Evolutionary conservation across 2,113 vertebrate genomes (phyloP), one percentile per base, ranked within the genome.

Genomic region (Nothobranchius furzeri): DNA sequence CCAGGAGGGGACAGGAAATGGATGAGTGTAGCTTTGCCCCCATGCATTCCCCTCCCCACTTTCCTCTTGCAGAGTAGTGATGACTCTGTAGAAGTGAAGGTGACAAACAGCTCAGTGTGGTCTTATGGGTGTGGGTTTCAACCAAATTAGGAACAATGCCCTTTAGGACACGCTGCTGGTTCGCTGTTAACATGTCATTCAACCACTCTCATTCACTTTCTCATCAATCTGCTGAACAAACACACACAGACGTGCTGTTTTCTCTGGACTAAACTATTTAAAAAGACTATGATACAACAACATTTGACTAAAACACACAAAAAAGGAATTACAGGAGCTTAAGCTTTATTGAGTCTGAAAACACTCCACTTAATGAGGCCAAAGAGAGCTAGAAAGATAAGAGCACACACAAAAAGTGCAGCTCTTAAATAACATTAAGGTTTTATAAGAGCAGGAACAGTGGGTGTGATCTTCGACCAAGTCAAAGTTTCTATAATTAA

Each of bases 1-100:
- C 75, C 76, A 89, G 91, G 85, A 92, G 91, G 90, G 91, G 93
- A 64, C 95, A 98, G 95, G 96, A 98, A 98, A 95, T 91, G 94
- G 93, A 94, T 88, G 70, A 90, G 90, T 87, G 92, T 89, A 81
- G 81, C 75, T 36, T 62, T 71, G 66, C 84, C 92, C 92, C 91
- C 62, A 1, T 12, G 17, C 8, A 7, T 86, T 63, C 88, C 42
- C 83, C 92, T 92, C 91, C 63, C 37, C 61, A 57, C 57, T 54
- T 59, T 89, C 88, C 77, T 58, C 92, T 87, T 87, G 88, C 87
- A 88, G 77, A 75, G 80, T 88, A 88, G 88, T 87, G 86, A 84
- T 80, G 88, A 91, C 91, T 93, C n/a, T 57, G 58, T 45, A 53
- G 71, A 55, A 51, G 58, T 60, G 52, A 56, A 64, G 25, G 36